Base-by-base conservation (phyloP, 1,140 invertebrate genomes). In the Pachyrhynchus sulphureomaculatus region DNA sequence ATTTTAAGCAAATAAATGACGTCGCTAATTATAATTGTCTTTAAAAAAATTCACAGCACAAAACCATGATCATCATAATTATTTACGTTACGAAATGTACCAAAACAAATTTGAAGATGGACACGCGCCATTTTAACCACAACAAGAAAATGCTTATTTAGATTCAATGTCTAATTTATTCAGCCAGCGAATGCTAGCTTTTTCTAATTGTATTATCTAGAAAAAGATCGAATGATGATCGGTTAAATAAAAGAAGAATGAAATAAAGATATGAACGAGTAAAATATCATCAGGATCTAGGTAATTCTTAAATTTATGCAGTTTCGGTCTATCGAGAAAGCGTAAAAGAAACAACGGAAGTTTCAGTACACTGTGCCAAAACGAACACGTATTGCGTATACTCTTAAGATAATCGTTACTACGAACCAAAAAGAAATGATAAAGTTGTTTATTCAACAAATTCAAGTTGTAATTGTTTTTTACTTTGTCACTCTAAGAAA, bases 311-410 rank as follows among this genome's bases (percentile, higher is more conserved):
- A 67, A 71, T 71, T 67, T 71, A 68, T 66, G 66, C 66, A 60
- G 76, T 75, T 67, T 75, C 75, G 75, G 69, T 73, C 68, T 70
- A 72, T 64, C 69, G 71, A 73, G 73, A 70, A 72, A 70, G 70
- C 76, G 75, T 77, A 68, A 71, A 72, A 68, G 66, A 72, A 72
- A 68, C 69, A 74, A 72, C 73, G 74, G 74, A 75, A 73, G 72
- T 74, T 72, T 36, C 26, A 9, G 26, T 29, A 9, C 12, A 36
- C 61, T 42, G 37, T 37, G 47, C 56, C 41, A 48, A 53, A 63
- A 34, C n/a, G 26, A 51, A 47, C 52, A 36, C 51, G 34, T 29
- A 23, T 20, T 15, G n/a, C 24, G 13, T 44, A 32, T 56, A 13
- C 20, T 12, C 6, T 15, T 20, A 21, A 51, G 52, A 4, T 39